Base-by-base conservation (phyloP, 2,797 vertebrate genomes). In the Trematomus bernacchii region DNA sequence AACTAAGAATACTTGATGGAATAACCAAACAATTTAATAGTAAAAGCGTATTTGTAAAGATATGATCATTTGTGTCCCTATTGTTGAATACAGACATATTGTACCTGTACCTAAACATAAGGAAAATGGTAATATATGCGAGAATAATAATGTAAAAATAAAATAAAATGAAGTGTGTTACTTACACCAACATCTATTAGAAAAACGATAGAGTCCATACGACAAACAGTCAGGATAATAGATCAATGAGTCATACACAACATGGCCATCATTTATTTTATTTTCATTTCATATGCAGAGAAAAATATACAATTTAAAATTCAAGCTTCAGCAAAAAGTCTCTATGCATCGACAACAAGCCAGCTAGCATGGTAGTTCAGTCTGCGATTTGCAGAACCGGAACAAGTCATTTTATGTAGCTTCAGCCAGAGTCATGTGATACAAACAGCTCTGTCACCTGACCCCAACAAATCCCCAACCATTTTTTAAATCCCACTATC, bases 291-390 rank as follows among this genome's bases (percentile, higher is more conserved):
- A 90, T 92, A 89, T 74, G 86, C 85, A 90, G 88, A 91, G 86
- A 88, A 93, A 91, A 92, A 94, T 87, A 93, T 91, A 93, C 85
- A 89, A 77, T 91, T 94, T 89, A 50, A 88, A 90, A 76, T 89
- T 91, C 81, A 93, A 91, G 89, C 87, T 86, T 92, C 63, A 91
- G 89, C 85, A 92, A 92, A 93, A 92, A 84, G 66, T 81, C 52
- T 87, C 72, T 86, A 87, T 86, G 75, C 83, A 71, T 80, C 37
- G 79, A 90, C 83, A 79, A 87, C 79, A 84, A 91, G 87, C 77
- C 68, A 82, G 85, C 83, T 76, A 90, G 83, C 73, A 77, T 33
- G 73, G 47, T 61, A 33, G 64, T 60, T 70, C 67, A 44, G 63
- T 82, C 82, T 46, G 85, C 74, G 23, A 8, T 44, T 21, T 52